These are phyloP conservation scores for Listronotus oregonensis DNA, from an alignment of 1,140 invertebrate genomes.

Conservation along the genomic window DNA sequence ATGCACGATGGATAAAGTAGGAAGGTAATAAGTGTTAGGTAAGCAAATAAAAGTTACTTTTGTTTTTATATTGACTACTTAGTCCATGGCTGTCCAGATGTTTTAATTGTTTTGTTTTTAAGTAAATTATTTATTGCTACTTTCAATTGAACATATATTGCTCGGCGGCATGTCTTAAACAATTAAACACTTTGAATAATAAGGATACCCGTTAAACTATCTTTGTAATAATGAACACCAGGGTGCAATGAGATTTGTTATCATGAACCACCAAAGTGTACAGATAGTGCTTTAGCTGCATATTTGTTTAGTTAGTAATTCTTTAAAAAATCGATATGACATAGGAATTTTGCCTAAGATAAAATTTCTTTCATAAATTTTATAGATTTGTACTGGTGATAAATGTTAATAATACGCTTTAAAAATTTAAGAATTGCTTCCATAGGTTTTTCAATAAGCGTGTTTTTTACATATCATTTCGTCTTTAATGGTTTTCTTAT, in stretches of 20 bases:
- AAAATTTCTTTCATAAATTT: background rate
- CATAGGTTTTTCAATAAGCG: background rate
- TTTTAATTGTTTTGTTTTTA: background rate
- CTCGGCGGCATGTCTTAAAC: background rate
- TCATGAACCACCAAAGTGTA: background rate
- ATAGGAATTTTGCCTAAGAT: background rate
- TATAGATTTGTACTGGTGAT: constrained; percentile 1
- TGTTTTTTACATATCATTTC: background rate
- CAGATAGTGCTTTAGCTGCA: background rate
- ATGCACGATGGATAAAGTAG: background rate
- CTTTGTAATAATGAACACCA: background rate
- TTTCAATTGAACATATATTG: constrained; percentile 4
- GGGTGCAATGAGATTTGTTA: background rate
- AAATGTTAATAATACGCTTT: background rate
- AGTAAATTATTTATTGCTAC: background rate
- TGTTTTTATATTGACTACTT: constrained; percentile 3
- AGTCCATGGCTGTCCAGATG: background rate
- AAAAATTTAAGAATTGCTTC: background rate
- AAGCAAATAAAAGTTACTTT: background rate
- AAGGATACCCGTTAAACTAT: background rate
- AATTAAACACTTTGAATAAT: background rate
- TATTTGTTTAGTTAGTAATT: background rate
- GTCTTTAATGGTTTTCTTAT: too few species aligned
- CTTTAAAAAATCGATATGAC: background rate
- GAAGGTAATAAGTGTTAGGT: background rate